phyloP scores from a whole-genome alignment of 2,888 invertebrate species.

The Cinara cedri region DNA sequence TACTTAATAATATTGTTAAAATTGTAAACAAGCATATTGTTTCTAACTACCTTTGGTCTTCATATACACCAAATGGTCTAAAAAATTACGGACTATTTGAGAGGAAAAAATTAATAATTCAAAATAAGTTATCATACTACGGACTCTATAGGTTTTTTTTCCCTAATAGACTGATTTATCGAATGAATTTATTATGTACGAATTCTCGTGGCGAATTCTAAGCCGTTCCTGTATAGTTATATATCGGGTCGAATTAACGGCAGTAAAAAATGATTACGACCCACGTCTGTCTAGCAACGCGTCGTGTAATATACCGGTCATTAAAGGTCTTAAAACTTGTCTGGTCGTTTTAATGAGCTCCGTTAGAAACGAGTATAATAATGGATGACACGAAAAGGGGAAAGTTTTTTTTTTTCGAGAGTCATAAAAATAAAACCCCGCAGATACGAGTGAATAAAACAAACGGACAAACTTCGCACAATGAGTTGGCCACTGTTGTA shows the following conservation, averaged over 20 bases:
- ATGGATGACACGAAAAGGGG: neutral
- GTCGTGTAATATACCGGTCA: neutral
- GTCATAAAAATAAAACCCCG: conserved; percentile 15
- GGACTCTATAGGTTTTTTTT: too few species aligned
- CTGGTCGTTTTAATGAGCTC: conserved; percentile 33
- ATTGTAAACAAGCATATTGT: too few species aligned
- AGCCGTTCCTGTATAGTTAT: neutral
- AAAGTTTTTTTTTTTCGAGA: conserved; percentile 12
- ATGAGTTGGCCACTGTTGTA: too few species aligned
- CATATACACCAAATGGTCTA: too few species aligned
- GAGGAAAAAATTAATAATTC: too few species aligned
- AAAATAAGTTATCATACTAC: too few species aligned
- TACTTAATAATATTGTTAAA: too few species aligned
- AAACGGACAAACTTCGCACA: too few species aligned
- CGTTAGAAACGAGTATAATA: neutral
- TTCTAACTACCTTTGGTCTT: too few species aligned
- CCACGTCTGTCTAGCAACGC: neutral
- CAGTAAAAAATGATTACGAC: neutral
- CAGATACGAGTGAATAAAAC: conserved; percentile 9
- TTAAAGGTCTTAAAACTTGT: conserved; percentile 33
- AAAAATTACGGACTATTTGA: too few species aligned
- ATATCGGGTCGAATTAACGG: neutral
- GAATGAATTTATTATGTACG: too few species aligned
- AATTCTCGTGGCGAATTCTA: neutral
- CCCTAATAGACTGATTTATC: too few species aligned